Conservation (phyloP, 2,888 invertebrate species). For the Lucinisca nassula region DNA sequence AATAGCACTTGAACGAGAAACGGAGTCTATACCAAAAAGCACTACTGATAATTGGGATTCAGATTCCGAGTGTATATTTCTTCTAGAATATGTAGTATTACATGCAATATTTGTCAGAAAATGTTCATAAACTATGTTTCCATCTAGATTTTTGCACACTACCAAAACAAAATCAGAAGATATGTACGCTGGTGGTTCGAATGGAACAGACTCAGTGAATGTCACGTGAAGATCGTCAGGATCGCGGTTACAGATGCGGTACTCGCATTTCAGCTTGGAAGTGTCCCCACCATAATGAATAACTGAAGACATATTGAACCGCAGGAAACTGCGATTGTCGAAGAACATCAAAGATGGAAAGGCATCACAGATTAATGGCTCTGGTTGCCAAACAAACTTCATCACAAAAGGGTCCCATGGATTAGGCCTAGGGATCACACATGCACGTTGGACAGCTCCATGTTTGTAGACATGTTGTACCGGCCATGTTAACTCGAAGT, state of each 20-base stretch:
- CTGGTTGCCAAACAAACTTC: slow-evolving; percentile 69
- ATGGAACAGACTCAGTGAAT: slow-evolving; percentile 40
- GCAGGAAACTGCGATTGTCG: slow-evolving; percentile 40
- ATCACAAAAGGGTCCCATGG: slow-evolving; percentile 65
- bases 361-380: slow-evolving; percentile 57
- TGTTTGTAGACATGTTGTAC: slow-evolving; percentile 63
- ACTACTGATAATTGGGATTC: slow-evolving; percentile 55
- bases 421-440: slow-evolving; percentile 56
- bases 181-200: slow-evolving; percentile 50
- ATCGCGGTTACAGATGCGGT: slow-evolving; percentile 44
- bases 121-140: slow-evolving; percentile 32
- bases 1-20: slow-evolving; percentile 67
- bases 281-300: not conserved
- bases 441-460: slow-evolving; percentile 42
- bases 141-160: slow-evolving; percentile 29
- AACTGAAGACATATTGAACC: slow-evolving; percentile 52
- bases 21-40: slow-evolving; percentile 71
- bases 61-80: slow-evolving; percentile 36
- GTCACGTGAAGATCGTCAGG: slow-evolving; percentile 56
- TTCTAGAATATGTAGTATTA: not conserved
- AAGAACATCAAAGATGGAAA: slow-evolving; percentile 46
- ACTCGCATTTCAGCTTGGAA: slow-evolving; percentile 37
- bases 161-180: slow-evolving; percentile 62
- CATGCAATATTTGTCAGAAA: slow-evolving; percentile 41
- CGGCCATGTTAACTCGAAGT: slow-evolving; percentile 61